These are phyloP conservation scores for Pogonomyrmex californicus DNA, from an alignment of 1,140 invertebrate genomes.

Conservation along the genomic window DNA sequence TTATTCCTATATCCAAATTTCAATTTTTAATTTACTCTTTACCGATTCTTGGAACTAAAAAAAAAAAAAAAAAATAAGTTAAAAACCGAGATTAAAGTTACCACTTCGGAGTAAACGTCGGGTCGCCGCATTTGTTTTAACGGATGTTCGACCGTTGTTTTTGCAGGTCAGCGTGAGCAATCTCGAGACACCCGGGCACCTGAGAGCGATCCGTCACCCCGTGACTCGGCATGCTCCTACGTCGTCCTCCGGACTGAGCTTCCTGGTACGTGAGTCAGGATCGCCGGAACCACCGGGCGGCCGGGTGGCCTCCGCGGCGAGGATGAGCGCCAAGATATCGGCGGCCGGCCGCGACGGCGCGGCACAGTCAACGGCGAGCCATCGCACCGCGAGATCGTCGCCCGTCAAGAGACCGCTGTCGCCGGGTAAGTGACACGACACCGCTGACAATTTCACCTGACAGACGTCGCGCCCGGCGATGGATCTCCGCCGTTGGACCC, in stretches of 20 bases:
- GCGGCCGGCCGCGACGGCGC: slow-evolving; percentile 46
- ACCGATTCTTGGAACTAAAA: no score
- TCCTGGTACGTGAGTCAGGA: slow-evolving; percentile 81
- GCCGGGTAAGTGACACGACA: slow-evolving; percentile 66
- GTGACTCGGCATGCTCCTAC: slow-evolving; percentile 62
- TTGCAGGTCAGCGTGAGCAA: slow-evolving; percentile 45
- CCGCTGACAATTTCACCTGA: not conserved
- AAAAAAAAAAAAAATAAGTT: no score
- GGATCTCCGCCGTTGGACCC: not conserved
- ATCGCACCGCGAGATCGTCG: slow-evolving; percentile 68
- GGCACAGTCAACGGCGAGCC: slow-evolving; percentile 79
- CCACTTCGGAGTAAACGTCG: no score
- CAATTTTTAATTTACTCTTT: no score
- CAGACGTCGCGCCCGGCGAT: not conserved
- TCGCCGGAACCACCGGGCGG: slow-evolving; percentile 58
- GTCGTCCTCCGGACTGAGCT: slow-evolving; percentile 74
- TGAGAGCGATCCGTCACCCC: not conserved
- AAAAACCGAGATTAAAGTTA: no score
- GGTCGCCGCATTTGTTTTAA: not conserved
- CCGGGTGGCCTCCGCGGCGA: slow-evolving; percentile 53
- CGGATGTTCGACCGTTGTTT: not conserved
- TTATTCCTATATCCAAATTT: no score
- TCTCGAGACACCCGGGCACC: not conserved
- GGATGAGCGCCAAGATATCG: slow-evolving; percentile 81
- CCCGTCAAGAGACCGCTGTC: slow-evolving; percentile 70